Evolutionary conservation across 2,888 invertebrate species (phyloP).

Genomic region (Eupithecia inturbata): DNA sequence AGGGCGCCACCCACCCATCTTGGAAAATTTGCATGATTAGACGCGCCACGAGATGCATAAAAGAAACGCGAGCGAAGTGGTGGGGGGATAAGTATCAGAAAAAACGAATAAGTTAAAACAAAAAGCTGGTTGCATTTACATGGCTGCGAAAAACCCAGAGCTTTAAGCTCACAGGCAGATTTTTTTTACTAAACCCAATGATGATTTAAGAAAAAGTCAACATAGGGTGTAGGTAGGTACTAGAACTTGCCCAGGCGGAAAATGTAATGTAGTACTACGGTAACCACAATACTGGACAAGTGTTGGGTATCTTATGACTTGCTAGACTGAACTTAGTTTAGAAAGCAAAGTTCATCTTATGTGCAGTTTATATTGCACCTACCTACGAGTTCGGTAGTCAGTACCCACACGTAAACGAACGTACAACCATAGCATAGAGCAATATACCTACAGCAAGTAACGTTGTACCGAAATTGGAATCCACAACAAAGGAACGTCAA

Average conservation of each 20-base stretch:
- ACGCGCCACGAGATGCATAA: slow-evolving; percentile 68
- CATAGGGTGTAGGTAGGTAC: background rate
- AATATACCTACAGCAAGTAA: slow-evolving; percentile 55
- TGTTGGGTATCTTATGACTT: background rate
- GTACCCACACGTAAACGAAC: background rate
- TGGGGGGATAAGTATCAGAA: slow-evolving; percentile 46
- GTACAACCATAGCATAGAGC: slow-evolving; percentile 40
- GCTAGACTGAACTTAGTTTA: background rate
- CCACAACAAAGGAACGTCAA: slow-evolving; percentile 80
- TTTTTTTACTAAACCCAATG: background rate
- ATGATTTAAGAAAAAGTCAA: background rate
- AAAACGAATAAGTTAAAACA: slow-evolving; percentile 38
- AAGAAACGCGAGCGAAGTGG: slow-evolving; percentile 52
- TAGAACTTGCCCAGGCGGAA: background rate
- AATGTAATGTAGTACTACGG: background rate
- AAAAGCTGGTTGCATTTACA: slow-evolving; percentile 29
- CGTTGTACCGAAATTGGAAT: slow-evolving; percentile 75
- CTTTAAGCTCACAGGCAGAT: background rate
- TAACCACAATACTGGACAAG: background rate
- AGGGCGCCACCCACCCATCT: slow-evolving; percentile 69
- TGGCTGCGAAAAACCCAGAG: background rate
- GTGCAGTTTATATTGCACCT: background rate
- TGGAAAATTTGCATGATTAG: slow-evolving; percentile 80
- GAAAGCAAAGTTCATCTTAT: background rate
- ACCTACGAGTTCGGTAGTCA: background rate